A percentile compares a stretch with the other conserved stretches of the same genome.
Evolutionary conservation across 2,888 invertebrate genomes (phyloP).

Genomic region (Vesta saturnalis): DNA sequence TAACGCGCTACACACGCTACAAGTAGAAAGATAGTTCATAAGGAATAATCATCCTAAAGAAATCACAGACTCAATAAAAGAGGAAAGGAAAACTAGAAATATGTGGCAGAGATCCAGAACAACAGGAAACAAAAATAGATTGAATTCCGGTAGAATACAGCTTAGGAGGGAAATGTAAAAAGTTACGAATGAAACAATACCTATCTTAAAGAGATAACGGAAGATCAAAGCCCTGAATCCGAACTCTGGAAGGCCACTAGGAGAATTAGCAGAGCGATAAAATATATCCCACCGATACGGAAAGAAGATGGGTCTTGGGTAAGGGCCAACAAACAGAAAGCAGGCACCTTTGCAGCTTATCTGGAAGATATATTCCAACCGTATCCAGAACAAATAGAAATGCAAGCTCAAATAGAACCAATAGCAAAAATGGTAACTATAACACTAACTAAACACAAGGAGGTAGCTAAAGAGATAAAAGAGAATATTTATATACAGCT

Average conservation of each 20-base stretch:
- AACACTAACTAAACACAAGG: not conserved
- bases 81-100: not conserved
- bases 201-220: not conserved
- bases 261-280: not conserved
- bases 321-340: conserved; percentile 1
- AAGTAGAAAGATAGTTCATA: conserved; percentile 5
- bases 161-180: not conserved
- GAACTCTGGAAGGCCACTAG: not conserved
- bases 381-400: not conserved
- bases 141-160: not conserved
- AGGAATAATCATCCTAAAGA: conserved; percentile 2
- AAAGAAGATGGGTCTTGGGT: not conserved
- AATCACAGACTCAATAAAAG: not conserved
- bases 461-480: not conserved
- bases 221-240: not conserved
- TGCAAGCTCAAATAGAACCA: not conserved
- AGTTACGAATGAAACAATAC: not conserved
- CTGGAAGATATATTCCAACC: conserved; percentile 12
- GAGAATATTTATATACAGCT: not conserved
- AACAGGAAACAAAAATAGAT: not conserved
- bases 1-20: not conserved
- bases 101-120: not conserved
- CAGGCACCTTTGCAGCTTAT: not conserved
- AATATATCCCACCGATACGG: not conserved
- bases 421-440: conserved; percentile 5